Evolutionary conservation across 1,140 invertebrate species (phyloP), one percentile per base, ranked within the genome.

Genomic region (Drosophila insularis): DNA sequence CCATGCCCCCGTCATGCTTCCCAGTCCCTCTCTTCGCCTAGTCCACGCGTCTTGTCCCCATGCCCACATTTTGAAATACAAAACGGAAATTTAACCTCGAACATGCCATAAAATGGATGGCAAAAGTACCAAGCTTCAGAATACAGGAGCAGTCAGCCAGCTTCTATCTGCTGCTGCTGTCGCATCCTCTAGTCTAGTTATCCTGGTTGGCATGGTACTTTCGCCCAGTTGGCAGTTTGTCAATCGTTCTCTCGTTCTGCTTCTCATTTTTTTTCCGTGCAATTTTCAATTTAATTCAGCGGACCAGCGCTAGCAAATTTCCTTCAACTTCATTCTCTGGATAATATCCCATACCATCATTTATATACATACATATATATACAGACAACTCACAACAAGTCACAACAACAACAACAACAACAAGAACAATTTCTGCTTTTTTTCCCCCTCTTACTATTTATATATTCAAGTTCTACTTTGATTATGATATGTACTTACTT

Each of bases 401-500:
- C 46, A 39, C 4, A 32, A 10, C 46, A 50, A 39, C 14, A 54
- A 27, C 59, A 39, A 64, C 31, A 56, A 50, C 53, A 19, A 46
- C 17, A 39, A 67, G 14, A 58, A 59, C 21, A 59, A 32, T 64
- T 60, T 32, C 53, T 59, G 64, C 63, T 59, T 76, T 75, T 79
- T 75, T 79, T 72, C 68, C 8, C 10, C 32, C 10, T 10, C 1
- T 11, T 71, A 73, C 66, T 86, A 50, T n/a, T 21, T 50, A 50
- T 50, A 50, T 68, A 76, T 69, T 75, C 55, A 53, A 59, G 65
- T 68, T 67, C 61, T 61, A 55, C 50, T 70, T 54, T 73, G 50
- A 73, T 74, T 73, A 73, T 71, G 67, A 70, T 68, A 71, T 32
- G 35, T 54, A 71, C 35, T 27, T 62, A 64, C 13, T 37, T 35